phyloP scores from a whole-genome alignment of 2,797 vertebrate genomes.

The Propithecus perrieri region DNA sequence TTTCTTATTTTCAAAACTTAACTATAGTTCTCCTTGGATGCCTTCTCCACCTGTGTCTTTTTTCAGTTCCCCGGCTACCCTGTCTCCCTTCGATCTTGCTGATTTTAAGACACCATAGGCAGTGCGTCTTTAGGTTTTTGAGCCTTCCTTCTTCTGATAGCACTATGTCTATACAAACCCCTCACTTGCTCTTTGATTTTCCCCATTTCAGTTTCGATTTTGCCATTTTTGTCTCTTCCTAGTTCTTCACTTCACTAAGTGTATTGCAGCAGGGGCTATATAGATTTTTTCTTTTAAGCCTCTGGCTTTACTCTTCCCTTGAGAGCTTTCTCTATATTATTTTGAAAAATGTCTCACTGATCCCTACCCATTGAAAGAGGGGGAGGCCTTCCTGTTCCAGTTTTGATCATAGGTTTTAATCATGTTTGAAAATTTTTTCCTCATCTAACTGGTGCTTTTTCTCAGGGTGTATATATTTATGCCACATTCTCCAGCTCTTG shows the following conservation, averaged over 20 bases:
- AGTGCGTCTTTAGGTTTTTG: background rate
- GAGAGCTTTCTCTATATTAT: constrained; percentile 62
- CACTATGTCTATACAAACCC: background rate
- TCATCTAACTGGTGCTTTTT: constrained; percentile 29
- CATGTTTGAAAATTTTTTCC: constrained; percentile 25
- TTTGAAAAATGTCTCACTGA: constrained; percentile 52
- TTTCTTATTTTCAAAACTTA: background rate
- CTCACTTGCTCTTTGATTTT: constrained; percentile 58
- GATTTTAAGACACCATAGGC: background rate
- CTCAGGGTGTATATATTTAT: constrained; percentile 8
- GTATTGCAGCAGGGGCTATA: constrained; percentile 50
- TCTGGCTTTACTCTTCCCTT: constrained; percentile 68
- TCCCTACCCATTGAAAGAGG: constrained; percentile 10
- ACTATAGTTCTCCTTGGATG: background rate
- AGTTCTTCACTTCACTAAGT: constrained; percentile 53
- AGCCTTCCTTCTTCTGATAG: background rate
- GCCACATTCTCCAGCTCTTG: background rate
- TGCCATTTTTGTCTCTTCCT: constrained; percentile 61
- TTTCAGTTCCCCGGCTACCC: background rate
- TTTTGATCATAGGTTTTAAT: constrained; percentile 63
- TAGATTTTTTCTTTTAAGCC: constrained; percentile 65
- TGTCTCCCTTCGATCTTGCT: background rate
- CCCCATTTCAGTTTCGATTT: constrained; percentile 30
- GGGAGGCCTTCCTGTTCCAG: background rate
- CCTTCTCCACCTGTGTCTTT: background rate